Percentiles rank a stretch among this genome's conserved stretches.
Conservation (phyloP, 2,888 invertebrate genomes). For the Tolmerus cingulatus region DNA sequence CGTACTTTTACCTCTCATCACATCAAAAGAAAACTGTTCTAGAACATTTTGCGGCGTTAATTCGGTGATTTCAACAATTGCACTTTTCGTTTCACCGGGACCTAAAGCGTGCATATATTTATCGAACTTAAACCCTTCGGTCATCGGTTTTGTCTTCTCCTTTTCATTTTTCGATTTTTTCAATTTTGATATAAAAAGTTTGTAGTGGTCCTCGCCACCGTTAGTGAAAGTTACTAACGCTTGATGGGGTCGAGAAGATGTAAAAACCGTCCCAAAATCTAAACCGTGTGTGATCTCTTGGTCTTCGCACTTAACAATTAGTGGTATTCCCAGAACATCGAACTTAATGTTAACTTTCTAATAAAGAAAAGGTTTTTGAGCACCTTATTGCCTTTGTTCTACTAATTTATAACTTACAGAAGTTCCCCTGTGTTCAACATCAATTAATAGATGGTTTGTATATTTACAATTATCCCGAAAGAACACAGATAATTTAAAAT, state of each 20-base stretch:
- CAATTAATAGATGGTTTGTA: conserved; percentile 54
- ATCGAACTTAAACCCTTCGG: not conserved
- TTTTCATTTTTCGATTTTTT: conserved; percentile 39
- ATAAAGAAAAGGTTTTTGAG: not conserved
- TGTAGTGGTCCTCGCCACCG: conserved; percentile 55
- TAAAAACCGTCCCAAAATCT: conserved; percentile 54
- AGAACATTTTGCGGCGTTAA: not conserved
- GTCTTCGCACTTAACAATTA: conserved; percentile 55
- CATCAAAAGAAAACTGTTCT: conserved; percentile 37
- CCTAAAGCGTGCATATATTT: not conserved
- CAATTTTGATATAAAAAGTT: conserved; percentile 53
- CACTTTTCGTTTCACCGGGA: not conserved
- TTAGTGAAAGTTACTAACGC: conserved; percentile 53
- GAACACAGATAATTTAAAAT: conserved; percentile 53
- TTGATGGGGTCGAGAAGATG: conserved; percentile 52
- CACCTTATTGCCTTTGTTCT: not conserved
- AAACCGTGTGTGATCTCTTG: conserved; percentile 54
- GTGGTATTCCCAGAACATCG: conserved; percentile 56
- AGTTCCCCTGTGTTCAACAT: conserved; percentile 52
- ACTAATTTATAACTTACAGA: conserved; percentile 49
- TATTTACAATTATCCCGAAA: conserved; percentile 55
- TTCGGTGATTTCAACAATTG: not conserved
- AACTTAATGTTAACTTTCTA: conserved; percentile 52
- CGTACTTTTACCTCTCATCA: not conserved
- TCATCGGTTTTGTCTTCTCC: not conserved